Percentiles rank a stretch among this genome's conserved stretches.
Evolutionary conservation across 2,888 invertebrate genomes (phyloP).

Genomic region (Acanthoscelides obtectus): DNA sequence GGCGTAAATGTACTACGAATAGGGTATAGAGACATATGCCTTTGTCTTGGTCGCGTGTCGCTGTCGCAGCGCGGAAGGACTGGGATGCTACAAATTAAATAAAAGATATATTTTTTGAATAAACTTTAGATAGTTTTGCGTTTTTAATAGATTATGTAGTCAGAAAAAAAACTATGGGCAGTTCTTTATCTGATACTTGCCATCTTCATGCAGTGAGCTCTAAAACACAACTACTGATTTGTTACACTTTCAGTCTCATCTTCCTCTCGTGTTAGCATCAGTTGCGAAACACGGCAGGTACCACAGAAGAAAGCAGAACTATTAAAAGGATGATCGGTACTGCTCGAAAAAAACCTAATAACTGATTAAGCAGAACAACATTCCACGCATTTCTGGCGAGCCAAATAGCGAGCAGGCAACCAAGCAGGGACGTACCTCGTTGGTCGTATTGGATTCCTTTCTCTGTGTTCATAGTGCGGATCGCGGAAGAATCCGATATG

Average conservation of each 20-base stretch:
- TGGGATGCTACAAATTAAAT: too few relatives aligned
- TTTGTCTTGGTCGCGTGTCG: too few relatives aligned
- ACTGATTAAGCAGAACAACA: conserved; percentile 38
- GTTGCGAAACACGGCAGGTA: conserved; percentile 5
- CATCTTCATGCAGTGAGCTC: too few relatives aligned
- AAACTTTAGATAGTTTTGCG: too few relatives aligned
- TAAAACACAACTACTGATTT: not conserved
- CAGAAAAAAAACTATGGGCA: too few relatives aligned
- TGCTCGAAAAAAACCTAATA: conserved; percentile 31
- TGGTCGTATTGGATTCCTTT: not conserved
- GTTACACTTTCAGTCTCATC: not conserved
- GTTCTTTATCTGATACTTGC: too few relatives aligned
- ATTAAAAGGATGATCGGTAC: conserved; percentile 23
- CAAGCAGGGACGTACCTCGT: not conserved
- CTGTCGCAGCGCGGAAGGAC: too few relatives aligned
- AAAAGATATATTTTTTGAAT: too few relatives aligned
- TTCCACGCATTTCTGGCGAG: conserved; percentile 30
- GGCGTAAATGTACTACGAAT: too few relatives aligned
- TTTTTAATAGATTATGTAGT: too few relatives aligned
- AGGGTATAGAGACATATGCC: too few relatives aligned
- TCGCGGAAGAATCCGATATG: not conserved
- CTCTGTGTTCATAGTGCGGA: not conserved
- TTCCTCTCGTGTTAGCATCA: not conserved
- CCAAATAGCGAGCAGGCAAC: not conserved
- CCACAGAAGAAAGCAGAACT: not conserved